Evolutionary conservation across 1,140 invertebrate genomes (phyloP).

Genomic region (Drosophila watanabei): DNA sequence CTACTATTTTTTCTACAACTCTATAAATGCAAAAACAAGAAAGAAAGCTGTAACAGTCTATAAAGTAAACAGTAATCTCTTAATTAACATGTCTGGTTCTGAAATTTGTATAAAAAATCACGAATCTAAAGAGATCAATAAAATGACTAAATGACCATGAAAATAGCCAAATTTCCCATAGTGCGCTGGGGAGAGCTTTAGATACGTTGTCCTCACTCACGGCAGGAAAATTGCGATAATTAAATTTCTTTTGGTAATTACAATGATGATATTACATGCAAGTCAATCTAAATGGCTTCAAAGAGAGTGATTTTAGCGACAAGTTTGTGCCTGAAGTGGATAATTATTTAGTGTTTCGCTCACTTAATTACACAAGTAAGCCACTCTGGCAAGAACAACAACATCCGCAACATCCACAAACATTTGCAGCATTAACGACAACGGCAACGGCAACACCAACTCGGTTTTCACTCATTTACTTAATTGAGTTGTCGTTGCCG

Average conservation of each 20-base stretch:
- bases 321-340: slow-evolving; percentile 1
- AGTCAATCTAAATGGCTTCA: not conserved
- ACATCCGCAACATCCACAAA: slow-evolving; percentile 28
- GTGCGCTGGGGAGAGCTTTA: slow-evolving; percentile 23
- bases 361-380: slow-evolving; percentile 54
- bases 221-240: slow-evolving; percentile 34
- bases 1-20: no score
- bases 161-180: no score
- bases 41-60: no score
- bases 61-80: no score
- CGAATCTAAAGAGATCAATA: no score
- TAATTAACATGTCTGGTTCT: no score
- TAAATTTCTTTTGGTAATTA: slow-evolving; percentile 28
- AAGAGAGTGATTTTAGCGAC: slow-evolving; percentile 6
- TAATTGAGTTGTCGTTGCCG: slow-evolving; percentile 71
- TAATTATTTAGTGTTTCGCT: slow-evolving; percentile 44
- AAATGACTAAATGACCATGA: no score
- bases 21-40: no score
- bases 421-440: slow-evolving; percentile 11
- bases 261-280: slow-evolving; percentile 17
- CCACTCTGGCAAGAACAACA: slow-evolving; percentile 41
- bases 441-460: slow-evolving; percentile 42
- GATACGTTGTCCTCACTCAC: slow-evolving; percentile 29
- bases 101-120: no score
- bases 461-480: slow-evolving; percentile 70